Conservation (phyloP, 2,113 vertebrate genomes). For the Protobothrops flavoviridis region DNA sequence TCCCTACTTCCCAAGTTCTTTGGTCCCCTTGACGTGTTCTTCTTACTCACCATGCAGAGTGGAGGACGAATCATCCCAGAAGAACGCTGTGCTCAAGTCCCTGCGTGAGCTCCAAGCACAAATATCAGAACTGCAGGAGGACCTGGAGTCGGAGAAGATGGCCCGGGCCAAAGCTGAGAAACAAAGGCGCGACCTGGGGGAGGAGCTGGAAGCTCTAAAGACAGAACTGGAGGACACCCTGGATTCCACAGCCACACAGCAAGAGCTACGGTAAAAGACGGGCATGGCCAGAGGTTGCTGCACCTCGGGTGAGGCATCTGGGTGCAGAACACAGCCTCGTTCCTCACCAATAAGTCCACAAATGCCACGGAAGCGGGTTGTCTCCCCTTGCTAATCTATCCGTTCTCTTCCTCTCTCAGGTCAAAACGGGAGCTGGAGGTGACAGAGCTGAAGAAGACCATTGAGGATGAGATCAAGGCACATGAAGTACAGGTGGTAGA, state of each 20-base stretch:
- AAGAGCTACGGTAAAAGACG: conserved; percentile 80
- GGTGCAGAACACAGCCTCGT: background rate
- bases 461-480: conserved; percentile 81
- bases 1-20: background rate
- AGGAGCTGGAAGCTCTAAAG: conserved; percentile 87
- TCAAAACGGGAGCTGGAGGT: conserved; percentile 87
- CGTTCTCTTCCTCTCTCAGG: conserved; percentile 54
- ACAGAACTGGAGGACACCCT: conserved; percentile 89
- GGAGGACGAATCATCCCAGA: conserved; percentile 80
- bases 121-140: conserved; percentile 85
- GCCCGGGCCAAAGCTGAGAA: conserved; percentile 87
- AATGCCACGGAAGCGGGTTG: background rate
- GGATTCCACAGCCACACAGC: conserved; percentile 88
- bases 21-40: background rate
- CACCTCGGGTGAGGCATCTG: background rate
- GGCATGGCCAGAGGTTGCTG: fast-evolving
- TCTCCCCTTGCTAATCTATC: background rate
- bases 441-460: conserved; percentile 79
- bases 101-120: conserved; percentile 84
- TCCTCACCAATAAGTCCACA: background rate
- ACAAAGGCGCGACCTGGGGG: conserved; percentile 84
- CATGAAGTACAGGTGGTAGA: conserved; percentile 84
- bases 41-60: conserved; percentile 63
- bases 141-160: conserved; percentile 82
- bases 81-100: conserved; percentile 77